These are phyloP conservation scores for Cremastobaeus sp. DNA, from an alignment of 2,888 invertebrate genomes.

Conservation along the genomic window DNA sequence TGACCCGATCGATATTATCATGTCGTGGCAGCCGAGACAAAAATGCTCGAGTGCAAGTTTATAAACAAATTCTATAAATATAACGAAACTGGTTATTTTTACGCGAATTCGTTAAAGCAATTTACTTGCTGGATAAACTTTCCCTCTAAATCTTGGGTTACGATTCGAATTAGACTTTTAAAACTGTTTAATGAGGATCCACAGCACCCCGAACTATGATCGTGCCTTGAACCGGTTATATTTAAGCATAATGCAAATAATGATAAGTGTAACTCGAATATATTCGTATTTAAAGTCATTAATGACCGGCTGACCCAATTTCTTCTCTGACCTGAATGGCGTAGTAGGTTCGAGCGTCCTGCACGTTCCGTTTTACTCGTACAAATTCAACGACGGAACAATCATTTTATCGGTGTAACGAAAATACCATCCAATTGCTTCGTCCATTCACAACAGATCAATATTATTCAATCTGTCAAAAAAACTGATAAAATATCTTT, in stretches of 20 bases:
- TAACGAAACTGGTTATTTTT: neutral
- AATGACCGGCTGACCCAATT: conserved; percentile 52
- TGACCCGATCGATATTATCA: too few species aligned
- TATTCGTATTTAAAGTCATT: conserved; percentile 51
- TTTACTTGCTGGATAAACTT: conserved; percentile 18
- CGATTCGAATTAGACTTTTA: conserved; percentile 39
- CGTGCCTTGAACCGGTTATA: conserved; percentile 25
- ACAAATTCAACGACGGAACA: conserved; percentile 20
- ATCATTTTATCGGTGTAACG: conserved; percentile 32
- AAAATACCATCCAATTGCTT: conserved; percentile 35
- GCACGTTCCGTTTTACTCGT: conserved; percentile 30
- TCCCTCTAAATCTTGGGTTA: conserved; percentile 18
- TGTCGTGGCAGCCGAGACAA: too few species aligned
- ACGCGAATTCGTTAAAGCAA: conserved; percentile 14
- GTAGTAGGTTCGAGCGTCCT: conserved; percentile 30
- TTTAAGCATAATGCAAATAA: conserved; percentile 39
- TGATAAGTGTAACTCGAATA: conserved; percentile 46
- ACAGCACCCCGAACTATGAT: conserved; percentile 18
- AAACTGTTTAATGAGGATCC: conserved; percentile 40
- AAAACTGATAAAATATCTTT: conserved; percentile 13
- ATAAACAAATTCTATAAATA: too few species aligned
- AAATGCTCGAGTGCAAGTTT: too few species aligned
- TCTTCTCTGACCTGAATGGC: conserved; percentile 40
- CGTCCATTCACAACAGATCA: conserved; percentile 18
- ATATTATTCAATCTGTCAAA: conserved; percentile 24